Evolutionary conservation across 2,113 vertebrate genomes (phyloP), one percentile per base, ranked within the genome.

Genomic region (Carassius carassius): DNA sequence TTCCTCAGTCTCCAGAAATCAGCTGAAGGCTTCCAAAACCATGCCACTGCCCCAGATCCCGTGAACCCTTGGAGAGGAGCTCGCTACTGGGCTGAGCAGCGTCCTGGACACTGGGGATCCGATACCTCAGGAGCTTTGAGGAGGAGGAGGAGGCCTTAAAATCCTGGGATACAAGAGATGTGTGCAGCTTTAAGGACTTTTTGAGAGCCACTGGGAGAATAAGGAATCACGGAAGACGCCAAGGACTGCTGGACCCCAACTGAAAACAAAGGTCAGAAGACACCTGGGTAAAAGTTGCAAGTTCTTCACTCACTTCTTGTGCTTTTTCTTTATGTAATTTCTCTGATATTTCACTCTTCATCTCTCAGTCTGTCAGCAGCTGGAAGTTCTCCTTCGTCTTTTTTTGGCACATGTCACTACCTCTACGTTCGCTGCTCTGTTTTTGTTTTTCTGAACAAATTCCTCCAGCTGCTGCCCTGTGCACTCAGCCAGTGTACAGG

Each of bases 21-120:
- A 93, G 92, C 93, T 86, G 89, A 76, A 88, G 89, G 56, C 91
- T 89, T 92, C 88, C 87, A 92, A 86, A 92, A 92, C 86, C 90
- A 92, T 94, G 94, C 84, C 82, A 85, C 87, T 89, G 88, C 74
- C 87, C 56, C 86, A 89, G 88, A 83, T 88, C 86, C 62, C 78
- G 88, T 89, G 89, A 93, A 87, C 56, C 87, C 83, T 82, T 82
- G 75, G 75, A 82, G 84, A 84, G 87, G 90, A 87, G 76, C 84
- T 69, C 78, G 69, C 83, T 89, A 78, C 82, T 85, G 83, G 89
- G 88, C 84, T 85, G 11, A n/a, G 12, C 17, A 51, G 85, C 83
- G 74, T 89, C 70, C 84, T 54, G 89, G 85, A 86, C 74, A 80
- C 63, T 87, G 81, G 74, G 25, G 35, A 78, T 81, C 75, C 77